A percentile compares a stretch with the other conserved stretches of the same genome.
These are phyloP conservation scores for Halisarca cf. caerulea DNA, from an alignment of 37 sponge, comb jelly and placozoan species.

Conservation along the genomic window DNA sequence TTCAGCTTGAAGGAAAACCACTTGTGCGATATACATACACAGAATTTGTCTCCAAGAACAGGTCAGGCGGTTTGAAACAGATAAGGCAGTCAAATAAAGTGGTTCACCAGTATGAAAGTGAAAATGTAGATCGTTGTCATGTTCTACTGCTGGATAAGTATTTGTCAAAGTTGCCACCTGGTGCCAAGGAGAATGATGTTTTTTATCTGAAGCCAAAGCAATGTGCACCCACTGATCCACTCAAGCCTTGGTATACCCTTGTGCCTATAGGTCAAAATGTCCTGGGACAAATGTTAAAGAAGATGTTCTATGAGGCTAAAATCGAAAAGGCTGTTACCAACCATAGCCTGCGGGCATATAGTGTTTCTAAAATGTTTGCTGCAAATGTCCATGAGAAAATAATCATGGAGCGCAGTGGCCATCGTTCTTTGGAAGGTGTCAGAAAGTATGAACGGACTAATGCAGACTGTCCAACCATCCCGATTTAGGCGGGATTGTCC, in stretches of 20 bases:
- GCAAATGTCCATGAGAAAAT: background rate
- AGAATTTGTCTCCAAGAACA: conserved; percentile 40
- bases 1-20: background rate
- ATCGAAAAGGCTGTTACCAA: background rate
- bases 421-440: background rate
- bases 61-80: conserved; percentile 18
- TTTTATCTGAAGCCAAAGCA: conserved; percentile 30
- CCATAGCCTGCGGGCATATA: conserved; percentile 18
- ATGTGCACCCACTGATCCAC: background rate
- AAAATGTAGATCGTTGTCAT: conserved; percentile 4
- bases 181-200: conserved; percentile 8
- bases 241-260: conserved; percentile 6
- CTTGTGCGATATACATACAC: conserved; percentile 18
- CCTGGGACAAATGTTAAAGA: background rate
- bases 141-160: conserved; percentile 18
- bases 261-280: conserved; percentile 4
- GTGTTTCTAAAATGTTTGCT: conserved; percentile 24
- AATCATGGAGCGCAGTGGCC: conserved; percentile 31
- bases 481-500: no score
- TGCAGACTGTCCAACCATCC: no score
- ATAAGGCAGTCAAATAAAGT: conserved; percentile 12
- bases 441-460: conserved; percentile 3
- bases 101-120: conserved; percentile 35
- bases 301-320: background rate
- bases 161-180: background rate